Conservation (phyloP, 2,797 vertebrate species). For the Notolepis coatsorum region DNA sequence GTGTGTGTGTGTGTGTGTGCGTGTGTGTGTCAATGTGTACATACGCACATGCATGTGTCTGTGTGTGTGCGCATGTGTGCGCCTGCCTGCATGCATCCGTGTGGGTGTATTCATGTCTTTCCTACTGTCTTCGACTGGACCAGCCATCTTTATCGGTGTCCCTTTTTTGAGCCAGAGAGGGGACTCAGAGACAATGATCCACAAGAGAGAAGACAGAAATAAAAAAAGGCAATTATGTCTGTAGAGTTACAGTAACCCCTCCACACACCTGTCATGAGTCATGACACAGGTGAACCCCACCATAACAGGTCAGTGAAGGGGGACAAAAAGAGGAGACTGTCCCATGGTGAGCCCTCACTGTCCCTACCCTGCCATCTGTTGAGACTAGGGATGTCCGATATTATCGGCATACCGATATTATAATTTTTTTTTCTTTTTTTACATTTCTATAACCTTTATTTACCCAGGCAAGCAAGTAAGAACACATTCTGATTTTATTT, state of each 20-base stretch:
- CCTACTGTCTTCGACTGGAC: too few relatives aligned
- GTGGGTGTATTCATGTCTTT: background rate
- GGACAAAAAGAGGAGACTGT: conserved; percentile 51
- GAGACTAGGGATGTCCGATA: too few relatives aligned
- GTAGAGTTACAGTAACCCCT: conserved; percentile 67
- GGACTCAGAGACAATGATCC: conserved; percentile 64
- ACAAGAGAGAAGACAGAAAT: conserved; percentile 41
- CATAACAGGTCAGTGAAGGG: conserved; percentile 55
- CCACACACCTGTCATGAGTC: conserved; percentile 78
- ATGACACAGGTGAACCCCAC: conserved; percentile 70
- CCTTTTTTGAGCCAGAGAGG: conserved; percentile 33
- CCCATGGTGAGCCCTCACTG: conserved; percentile 71
- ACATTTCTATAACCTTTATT: too few relatives aligned
- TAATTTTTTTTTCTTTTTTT: too few relatives aligned
- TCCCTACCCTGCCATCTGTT: too few relatives aligned
- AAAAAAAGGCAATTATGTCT: conserved; percentile 62
- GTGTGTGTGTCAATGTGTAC: background rate
- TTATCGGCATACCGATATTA: too few relatives aligned
- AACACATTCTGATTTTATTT: too few relatives aligned
- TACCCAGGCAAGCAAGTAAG: too few relatives aligned
- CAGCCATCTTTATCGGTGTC: conserved; percentile 29
- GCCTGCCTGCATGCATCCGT: background rate
- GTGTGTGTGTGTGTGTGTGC: background rate
- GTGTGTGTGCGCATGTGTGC: background rate
- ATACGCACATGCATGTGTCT: too few relatives aligned